These are phyloP conservation scores for honey bee (Apis mellifera) DNA, from an alignment of 1,140 invertebrate species.

Conservation along the genomic window DNA sequence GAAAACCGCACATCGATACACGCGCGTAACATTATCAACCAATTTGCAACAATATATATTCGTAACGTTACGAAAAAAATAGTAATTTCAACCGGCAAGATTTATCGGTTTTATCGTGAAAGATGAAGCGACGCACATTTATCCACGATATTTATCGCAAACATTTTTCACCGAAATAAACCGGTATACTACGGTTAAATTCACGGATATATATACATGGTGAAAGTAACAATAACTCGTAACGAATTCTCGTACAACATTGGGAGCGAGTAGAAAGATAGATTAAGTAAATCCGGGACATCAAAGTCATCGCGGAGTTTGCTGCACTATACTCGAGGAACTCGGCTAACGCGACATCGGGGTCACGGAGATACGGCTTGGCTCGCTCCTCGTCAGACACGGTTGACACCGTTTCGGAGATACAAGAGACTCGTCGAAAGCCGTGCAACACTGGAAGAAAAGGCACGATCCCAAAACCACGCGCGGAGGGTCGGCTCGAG, in stretches of 20 bases:
- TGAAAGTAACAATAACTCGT: background rate
- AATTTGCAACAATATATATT: no score
- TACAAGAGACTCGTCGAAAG: background rate
- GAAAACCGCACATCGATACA: background rate
- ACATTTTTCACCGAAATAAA: no score
- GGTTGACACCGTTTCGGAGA: background rate
- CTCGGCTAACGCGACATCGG: background rate
- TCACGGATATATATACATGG: no score
- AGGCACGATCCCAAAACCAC: background rate
- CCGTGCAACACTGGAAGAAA: background rate
- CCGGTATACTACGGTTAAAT: no score
- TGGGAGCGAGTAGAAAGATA: background rate
- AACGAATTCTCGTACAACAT: no score
- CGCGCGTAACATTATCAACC: no score
- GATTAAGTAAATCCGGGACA: constrained; percentile 1
- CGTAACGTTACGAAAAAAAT: no score
- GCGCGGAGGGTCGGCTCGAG: background rate
- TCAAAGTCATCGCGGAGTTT: background rate
- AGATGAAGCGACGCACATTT: no score
- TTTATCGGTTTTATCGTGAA: no score
- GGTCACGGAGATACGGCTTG: constrained; percentile 5
- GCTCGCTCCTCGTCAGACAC: background rate
- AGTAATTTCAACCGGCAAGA: no score
- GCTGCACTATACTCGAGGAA: background rate
- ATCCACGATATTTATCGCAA: no score